A percentile compares a stretch with the other conserved stretches of the same genome.
phyloP scores from a whole-genome alignment of 2,113 vertebrate species.

The Chionomys nivalis region DNA sequence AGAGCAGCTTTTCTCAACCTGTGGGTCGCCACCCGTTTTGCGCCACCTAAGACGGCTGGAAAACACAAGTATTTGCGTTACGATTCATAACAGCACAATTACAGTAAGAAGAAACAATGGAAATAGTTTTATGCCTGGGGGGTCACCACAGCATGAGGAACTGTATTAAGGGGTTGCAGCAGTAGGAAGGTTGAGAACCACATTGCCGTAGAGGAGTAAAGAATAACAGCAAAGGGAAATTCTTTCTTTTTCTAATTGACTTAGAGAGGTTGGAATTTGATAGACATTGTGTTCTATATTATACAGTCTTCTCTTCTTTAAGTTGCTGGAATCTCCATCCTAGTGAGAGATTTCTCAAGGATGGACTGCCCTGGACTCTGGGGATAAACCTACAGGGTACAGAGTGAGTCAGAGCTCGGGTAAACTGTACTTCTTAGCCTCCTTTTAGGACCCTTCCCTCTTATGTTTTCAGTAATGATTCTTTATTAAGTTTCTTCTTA shows the following conservation, averaged over 20 bases:
- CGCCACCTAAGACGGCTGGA: neutral
- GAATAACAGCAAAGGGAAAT: neutral
- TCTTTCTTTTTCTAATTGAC: constrained; percentile 18
- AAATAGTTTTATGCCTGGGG: neutral
- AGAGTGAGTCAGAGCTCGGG: neutral
- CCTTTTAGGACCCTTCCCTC: neutral
- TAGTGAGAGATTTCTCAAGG: constrained; percentile 22
- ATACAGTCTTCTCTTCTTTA: neutral
- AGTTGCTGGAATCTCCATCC: neutral
- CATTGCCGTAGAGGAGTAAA: neutral
- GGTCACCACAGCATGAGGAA: neutral
- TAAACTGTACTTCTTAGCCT: neutral
- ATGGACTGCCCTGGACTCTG: neutral
- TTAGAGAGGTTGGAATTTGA: constrained; percentile 29
- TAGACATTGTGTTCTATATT: constrained; percentile 21
- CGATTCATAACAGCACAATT: neutral
- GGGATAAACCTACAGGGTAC: neutral
- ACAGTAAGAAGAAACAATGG: neutral
- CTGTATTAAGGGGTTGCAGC: neutral
- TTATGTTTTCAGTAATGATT: neutral
- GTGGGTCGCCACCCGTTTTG: neutral
- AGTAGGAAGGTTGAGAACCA: neutral
- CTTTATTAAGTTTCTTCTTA: neutral
- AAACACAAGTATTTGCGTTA: neutral
- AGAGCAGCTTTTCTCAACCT: neutral